A percentile compares a stretch with the other conserved stretches of the same genome.
phyloP scores from a whole-genome alignment of 2,888 invertebrate species.

The Cryptus viduatorius region DNA sequence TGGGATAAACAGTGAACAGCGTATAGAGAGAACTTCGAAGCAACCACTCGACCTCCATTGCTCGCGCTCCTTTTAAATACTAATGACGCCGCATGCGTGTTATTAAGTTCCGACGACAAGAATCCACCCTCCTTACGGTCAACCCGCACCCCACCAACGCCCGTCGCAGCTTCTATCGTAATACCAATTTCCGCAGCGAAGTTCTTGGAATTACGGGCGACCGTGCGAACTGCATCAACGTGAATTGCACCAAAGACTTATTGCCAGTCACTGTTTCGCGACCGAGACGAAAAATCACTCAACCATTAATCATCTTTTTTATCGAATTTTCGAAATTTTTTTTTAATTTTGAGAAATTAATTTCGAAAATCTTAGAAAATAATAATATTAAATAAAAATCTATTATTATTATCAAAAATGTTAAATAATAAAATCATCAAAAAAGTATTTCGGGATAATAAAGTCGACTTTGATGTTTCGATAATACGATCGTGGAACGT shows the following conservation, averaged over 20 bases:
- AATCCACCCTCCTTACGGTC: not conserved
- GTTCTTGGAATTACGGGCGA: not conserved
- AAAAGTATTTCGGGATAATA: too few species aligned
- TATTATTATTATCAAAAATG: too few species aligned
- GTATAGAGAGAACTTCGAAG: not conserved
- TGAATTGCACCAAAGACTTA: not conserved
- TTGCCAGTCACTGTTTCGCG: too few species aligned
- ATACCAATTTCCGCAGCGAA: not conserved
- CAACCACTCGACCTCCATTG: conserved; percentile 59
- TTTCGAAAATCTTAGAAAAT: too few species aligned
- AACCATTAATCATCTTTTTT: too few species aligned
- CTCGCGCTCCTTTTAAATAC: conserved; percentile 55
- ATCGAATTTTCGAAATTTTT: too few species aligned
- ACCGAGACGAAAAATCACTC: too few species aligned
- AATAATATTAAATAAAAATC: too few species aligned
- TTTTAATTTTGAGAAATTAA: too few species aligned
- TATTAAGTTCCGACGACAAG: conserved; percentile 46
- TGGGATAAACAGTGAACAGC: not conserved
- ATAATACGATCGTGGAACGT: too few species aligned
- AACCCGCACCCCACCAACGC: not conserved
- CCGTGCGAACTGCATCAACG: not conserved
- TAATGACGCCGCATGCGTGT: conserved; percentile 53
- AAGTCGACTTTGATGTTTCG: too few species aligned
- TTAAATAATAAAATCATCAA: too few species aligned
- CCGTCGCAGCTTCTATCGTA: not conserved